Evolutionary conservation across 2,113 vertebrate genomes (phyloP).

Genomic region (Mirounga angustirostris): DNA sequence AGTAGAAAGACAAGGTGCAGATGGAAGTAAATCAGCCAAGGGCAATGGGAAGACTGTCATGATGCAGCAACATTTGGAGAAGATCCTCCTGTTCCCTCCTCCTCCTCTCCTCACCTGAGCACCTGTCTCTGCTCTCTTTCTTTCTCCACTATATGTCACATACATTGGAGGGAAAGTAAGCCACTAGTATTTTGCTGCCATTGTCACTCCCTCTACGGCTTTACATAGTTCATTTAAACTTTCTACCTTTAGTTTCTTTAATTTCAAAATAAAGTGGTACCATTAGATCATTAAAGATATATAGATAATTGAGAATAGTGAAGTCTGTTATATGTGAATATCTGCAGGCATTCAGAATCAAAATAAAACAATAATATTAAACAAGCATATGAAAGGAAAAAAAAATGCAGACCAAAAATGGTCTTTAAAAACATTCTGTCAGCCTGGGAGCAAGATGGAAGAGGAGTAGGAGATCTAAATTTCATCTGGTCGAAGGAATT

Average conservation of each 20-base stretch:
- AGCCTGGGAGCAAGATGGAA: no score
- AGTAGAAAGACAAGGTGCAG: not conserved
- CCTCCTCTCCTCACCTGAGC: not conserved
- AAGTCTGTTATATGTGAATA: not conserved
- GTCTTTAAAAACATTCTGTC: not conserved
- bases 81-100: not conserved
- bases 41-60: not conserved
- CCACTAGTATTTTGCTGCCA: not conserved
- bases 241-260: not conserved
- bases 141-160: not conserved
- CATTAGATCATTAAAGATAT: not conserved
- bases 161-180: not conserved
- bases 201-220: not conserved
- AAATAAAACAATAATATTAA: not conserved
- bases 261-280: not conserved
- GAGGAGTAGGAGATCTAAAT: no score
- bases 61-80: not conserved
- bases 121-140: not conserved
- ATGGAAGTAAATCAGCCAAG: not conserved
- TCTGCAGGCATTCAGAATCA: not conserved
- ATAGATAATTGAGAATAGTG: not conserved
- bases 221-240: not conserved
- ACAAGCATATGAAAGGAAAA: not conserved
- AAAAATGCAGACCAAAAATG: not conserved
- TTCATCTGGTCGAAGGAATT: no score